Percentiles rank a stretch among this genome's conserved stretches.
Evolutionary conservation across 2,113 vertebrate genomes (phyloP).

Genomic region (Pygoscelis adeliae): DNA sequence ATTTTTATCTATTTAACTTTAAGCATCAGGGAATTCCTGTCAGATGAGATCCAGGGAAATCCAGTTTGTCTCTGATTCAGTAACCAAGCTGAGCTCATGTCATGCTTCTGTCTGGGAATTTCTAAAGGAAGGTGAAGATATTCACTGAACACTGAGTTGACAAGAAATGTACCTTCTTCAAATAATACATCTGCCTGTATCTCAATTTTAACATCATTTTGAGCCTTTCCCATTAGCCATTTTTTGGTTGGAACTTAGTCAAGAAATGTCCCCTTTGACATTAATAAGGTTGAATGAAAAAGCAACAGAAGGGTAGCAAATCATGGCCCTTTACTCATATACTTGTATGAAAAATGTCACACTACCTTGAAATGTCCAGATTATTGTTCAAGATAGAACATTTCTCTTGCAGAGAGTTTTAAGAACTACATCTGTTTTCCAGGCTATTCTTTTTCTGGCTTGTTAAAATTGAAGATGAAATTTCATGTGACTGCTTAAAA

Average conservation of each 20-base stretch:
- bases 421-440: background rate
- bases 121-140: background rate
- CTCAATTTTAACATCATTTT: background rate
- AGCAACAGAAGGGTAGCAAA: background rate
- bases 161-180: background rate
- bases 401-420: background rate
- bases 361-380: background rate
- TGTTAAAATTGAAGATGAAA: background rate
- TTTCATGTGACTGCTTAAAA: background rate
- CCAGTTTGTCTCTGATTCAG: background rate
- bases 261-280: background rate
- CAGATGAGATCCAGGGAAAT: background rate
- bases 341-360: background rate
- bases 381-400: background rate
- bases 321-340: background rate
- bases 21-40: background rate
- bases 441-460: background rate
- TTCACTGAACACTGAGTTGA: background rate
- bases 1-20: background rate
- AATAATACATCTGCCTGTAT: background rate
- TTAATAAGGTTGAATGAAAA: background rate
- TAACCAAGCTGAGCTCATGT: background rate
- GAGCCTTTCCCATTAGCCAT: background rate
- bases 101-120: background rate
- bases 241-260: background rate